Evolutionary conservation across 2,113 vertebrate species (phyloP).

Genomic region (Melospiza melodia): DNA sequence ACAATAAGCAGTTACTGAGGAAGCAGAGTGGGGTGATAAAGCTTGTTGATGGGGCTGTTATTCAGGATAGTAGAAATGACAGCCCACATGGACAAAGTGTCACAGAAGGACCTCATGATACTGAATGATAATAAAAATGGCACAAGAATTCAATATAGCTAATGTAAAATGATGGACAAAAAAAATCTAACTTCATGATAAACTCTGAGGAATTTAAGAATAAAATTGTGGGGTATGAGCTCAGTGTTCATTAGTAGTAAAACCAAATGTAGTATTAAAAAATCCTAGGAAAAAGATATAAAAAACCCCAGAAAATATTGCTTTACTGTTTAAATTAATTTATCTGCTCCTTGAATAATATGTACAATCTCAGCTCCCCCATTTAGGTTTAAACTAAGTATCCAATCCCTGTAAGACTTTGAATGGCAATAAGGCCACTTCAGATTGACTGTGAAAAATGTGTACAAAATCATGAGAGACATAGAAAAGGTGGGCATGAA

Average conservation of each 20-base stretch:
- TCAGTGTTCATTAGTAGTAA: neutral
- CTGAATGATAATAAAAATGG: conserved; percentile 14
- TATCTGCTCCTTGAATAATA: neutral
- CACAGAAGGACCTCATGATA: neutral
- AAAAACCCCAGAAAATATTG: neutral
- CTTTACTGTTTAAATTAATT: neutral
- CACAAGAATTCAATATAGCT: neutral
- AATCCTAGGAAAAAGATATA: neutral
- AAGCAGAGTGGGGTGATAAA: conserved; percentile 8
- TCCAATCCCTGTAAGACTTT: neutral
- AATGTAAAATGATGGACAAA: neutral
- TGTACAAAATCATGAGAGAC: neutral
- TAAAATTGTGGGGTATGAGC: neutral
- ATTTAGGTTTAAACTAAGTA: neutral
- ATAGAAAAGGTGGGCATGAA: neutral
- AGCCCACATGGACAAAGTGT: neutral
- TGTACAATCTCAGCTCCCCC: neutral
- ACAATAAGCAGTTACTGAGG: conserved; percentile 18
- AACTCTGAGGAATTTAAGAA: neutral
- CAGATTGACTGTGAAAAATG: neutral
- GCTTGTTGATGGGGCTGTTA: conserved; percentile 15
- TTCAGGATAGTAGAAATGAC: conserved; percentile 32
- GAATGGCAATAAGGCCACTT: neutral
- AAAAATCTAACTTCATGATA: neutral
- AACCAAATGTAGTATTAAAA: neutral